Evolutionary conservation across 2,797 vertebrate genomes (phyloP).

Genomic region (Leucoraja ocellata): DNA sequence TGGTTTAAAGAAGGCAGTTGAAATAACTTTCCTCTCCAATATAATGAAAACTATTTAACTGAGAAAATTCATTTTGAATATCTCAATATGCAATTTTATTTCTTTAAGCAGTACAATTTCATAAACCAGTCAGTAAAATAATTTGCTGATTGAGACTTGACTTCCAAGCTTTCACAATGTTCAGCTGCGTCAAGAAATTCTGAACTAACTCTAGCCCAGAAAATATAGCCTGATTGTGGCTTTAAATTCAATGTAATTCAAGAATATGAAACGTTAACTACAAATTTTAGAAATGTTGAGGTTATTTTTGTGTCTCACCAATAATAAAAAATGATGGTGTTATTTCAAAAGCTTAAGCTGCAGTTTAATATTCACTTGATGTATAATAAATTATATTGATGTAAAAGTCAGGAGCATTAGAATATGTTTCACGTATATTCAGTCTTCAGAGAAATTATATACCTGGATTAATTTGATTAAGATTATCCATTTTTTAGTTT

Average conservation of each 20-base stretch:
- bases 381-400: not conserved
- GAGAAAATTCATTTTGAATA: not conserved
- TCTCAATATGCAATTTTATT: not conserved
- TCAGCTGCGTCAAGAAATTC: not conserved
- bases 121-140: not conserved
- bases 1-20: not conserved
- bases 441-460: not conserved
- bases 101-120: not conserved
- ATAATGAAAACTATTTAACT: not conserved
- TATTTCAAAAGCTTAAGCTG: conserved; percentile 2
- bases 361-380: not conserved
- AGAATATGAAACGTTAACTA: not conserved
- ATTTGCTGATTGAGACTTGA: not conserved
- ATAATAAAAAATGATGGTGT: not conserved
- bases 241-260: not conserved
- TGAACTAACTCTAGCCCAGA: not conserved
- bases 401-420: not conserved
- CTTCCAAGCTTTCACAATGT: not conserved
- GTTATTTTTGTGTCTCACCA: not conserved
- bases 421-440: not conserved
- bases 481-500: not conserved
- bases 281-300: not conserved
- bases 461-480: not conserved
- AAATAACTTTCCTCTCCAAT: not conserved
- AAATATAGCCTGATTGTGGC: not conserved